Conservation (phyloP, 2,797 vertebrate genomes). For the Yasuhikotakia modesta region DNA sequence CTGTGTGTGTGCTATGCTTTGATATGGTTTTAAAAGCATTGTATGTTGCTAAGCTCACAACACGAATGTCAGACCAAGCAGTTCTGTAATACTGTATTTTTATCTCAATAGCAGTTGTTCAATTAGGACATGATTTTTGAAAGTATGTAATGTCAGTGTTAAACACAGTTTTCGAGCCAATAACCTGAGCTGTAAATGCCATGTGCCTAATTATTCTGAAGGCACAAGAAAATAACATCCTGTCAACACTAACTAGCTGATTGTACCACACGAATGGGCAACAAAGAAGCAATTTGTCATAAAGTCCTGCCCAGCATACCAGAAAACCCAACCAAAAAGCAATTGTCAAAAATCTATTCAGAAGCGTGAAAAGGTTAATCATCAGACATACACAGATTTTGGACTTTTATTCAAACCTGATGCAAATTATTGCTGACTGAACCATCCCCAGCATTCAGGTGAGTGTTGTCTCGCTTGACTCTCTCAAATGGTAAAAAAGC, state of each 20-base stretch:
- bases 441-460: conserved; percentile 20
- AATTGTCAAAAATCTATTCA: conserved; percentile 4
- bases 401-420: neutral
- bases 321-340: neutral
- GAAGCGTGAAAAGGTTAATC: neutral
- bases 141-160: too few relatives aligned
- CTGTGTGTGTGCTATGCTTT: neutral
- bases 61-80: too few relatives aligned
- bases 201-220: neutral
- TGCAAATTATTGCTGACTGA: conserved; percentile 26
- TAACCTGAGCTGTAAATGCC: too few relatives aligned
- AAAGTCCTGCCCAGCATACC: neutral
- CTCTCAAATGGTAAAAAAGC: neutral
- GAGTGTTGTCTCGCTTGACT: conserved; percentile 3
- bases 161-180: too few relatives aligned
- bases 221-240: neutral
- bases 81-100: too few relatives aligned
- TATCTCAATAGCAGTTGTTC: too few relatives aligned
- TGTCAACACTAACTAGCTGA: neutral
- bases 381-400: conserved; percentile 8
- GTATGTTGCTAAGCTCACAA: too few relatives aligned
- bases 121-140: too few relatives aligned
- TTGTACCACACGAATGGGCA: neutral
- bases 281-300: neutral
- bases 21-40: neutral